Evolutionary conservation across 2,113 vertebrate genomes (phyloP).

Genomic region (Orthonyx spaldingii): DNA sequence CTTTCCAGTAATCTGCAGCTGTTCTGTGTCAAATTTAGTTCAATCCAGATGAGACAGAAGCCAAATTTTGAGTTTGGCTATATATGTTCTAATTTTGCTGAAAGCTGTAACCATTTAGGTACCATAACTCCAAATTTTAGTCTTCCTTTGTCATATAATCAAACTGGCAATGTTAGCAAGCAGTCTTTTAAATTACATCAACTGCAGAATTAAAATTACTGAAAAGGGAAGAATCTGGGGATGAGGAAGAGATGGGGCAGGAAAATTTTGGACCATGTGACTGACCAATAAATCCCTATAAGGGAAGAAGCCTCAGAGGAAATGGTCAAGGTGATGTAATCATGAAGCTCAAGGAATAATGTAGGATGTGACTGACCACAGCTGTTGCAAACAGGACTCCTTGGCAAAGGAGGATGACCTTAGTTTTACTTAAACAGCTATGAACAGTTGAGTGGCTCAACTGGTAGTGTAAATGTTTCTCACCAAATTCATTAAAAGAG

Average conservation of each 20-base stretch:
- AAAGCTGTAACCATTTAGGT: background rate
- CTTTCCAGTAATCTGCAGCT: background rate
- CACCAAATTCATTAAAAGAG: background rate
- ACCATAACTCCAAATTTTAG: background rate
- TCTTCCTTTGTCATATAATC: background rate
- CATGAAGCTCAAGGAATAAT: background rate
- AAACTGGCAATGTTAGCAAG: background rate
- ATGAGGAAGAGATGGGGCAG: background rate
- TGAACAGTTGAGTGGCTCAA: background rate
- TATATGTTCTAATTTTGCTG: background rate
- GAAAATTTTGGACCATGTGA: background rate
- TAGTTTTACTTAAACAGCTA: background rate
- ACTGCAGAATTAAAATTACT: background rate
- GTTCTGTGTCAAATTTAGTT: background rate
- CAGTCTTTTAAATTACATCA: background rate
- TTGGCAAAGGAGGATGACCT: background rate
- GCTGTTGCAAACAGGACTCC: background rate
- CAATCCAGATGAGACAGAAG: background rate
- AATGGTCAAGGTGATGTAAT: background rate
- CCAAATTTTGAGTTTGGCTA: background rate
- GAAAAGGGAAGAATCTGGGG: background rate
- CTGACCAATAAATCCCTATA: background rate
- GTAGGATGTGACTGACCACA: background rate
- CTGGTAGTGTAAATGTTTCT: background rate
- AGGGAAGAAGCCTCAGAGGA: background rate